phyloP scores from a whole-genome alignment of 2,888 invertebrate genomes.

The Sinohyriopsis cumingii region DNA sequence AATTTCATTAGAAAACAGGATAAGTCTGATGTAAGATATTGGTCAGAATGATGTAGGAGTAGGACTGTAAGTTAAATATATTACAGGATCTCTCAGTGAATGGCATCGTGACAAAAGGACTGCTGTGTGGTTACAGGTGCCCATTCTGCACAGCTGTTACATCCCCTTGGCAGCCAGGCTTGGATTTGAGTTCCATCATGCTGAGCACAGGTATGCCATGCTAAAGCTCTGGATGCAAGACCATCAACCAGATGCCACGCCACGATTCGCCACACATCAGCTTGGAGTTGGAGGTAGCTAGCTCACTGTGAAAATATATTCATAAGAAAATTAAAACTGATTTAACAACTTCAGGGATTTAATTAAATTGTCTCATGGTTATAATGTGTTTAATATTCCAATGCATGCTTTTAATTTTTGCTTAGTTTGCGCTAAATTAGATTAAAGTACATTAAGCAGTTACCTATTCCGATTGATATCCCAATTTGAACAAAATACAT shows the following conservation, averaged over 20 bases:
- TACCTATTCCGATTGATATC: no score
- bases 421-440: no score
- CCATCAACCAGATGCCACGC: conserved; percentile 43
- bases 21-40: no score
- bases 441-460: no score
- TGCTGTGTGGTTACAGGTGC: conserved; percentile 62
- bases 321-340: neutral
- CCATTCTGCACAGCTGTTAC: conserved; percentile 48
- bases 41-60: no score
- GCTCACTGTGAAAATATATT: neutral
- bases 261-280: conserved; percentile 67
- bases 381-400: no score
- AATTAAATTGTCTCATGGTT: no score
- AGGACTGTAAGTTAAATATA: no score
- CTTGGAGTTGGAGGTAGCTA: conserved; percentile 66
- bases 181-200: conserved; percentile 68
- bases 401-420: no score
- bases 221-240: conserved; percentile 60
- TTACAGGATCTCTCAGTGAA: conserved; percentile 44
- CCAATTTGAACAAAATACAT: no score
- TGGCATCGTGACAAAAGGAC: conserved; percentile 48
- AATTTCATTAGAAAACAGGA: no score
- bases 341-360: no score
- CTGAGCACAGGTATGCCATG: conserved; percentile 57
- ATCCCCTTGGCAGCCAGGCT: conserved; percentile 53